Conservation (phyloP, 2,888 invertebrate genomes). For the Parnassius mnemosyne region DNA sequence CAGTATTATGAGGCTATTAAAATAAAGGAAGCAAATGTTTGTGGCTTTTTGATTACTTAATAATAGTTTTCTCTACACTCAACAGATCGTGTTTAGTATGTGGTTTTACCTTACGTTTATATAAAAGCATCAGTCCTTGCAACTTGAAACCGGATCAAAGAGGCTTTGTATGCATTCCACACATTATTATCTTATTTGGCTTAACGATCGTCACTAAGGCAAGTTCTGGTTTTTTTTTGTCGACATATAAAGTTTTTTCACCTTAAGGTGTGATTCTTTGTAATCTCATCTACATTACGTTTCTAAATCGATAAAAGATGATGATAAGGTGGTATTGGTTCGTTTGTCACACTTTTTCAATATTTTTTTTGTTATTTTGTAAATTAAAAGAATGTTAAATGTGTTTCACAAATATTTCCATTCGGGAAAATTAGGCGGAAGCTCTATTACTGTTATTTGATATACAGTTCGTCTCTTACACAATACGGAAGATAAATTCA, state of each 20-base stretch:
- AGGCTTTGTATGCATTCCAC: not conserved
- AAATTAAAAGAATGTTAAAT: not conserved
- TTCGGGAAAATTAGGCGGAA: conserved; percentile 2
- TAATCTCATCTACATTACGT: too few species aligned
- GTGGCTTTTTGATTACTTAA: conserved; percentile 17
- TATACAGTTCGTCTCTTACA: conserved; percentile 25
- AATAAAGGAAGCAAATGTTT: conserved; percentile 19
- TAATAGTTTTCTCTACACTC: conserved; percentile 10
- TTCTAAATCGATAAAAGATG: too few species aligned
- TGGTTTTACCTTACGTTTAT: not conserved
- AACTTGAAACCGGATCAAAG: not conserved
- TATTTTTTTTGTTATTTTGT: too few species aligned
- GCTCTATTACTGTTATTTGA: conserved; percentile 23
- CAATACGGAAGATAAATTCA: conserved; percentile 26
- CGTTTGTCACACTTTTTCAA: too few species aligned
- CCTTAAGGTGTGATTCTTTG: too few species aligned
- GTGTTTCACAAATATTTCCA: not conserved
- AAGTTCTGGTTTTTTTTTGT: too few species aligned
- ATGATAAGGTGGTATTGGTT: too few species aligned
- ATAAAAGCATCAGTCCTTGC: not conserved
- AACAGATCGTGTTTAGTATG: not conserved
- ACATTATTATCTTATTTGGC: not conserved
- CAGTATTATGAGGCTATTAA: conserved; percentile 24
- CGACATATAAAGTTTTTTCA: too few species aligned
- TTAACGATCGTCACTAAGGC: not conserved